Conservation (phyloP, 2,888 invertebrate species). For the Eucera pruinosa region DNA sequence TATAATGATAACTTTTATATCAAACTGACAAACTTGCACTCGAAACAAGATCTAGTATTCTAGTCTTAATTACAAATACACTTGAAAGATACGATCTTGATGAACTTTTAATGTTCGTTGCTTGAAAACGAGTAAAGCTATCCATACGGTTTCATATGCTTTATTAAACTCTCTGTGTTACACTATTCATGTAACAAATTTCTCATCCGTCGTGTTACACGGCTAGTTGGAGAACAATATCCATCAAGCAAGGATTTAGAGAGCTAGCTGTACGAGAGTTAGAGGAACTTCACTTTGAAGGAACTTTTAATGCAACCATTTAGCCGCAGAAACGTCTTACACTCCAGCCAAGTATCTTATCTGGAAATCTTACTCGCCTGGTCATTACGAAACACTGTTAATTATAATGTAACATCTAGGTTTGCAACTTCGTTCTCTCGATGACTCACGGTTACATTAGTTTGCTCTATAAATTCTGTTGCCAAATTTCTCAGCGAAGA, state of each 20-base stretch:
- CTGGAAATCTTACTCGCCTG: neutral
- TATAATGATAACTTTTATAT: no score
- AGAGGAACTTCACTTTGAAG: constrained; percentile 12
- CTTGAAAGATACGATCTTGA: no score
- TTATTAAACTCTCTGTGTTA: constrained; percentile 25
- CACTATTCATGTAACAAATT: neutral
- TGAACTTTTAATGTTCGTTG: no score
- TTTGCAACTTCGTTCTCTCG: neutral
- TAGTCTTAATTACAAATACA: no score
- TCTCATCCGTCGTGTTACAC: constrained; percentile 2
- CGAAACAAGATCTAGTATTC: no score
- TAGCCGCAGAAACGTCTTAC: constrained; percentile 23
- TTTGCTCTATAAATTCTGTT: no score
- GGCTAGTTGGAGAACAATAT: constrained; percentile 38
- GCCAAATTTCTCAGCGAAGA: no score
- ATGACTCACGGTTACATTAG: no score
- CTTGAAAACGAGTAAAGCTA: neutral
- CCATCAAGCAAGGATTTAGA: constrained; percentile 24
- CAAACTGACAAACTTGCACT: no score
- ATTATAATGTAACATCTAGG: neutral
- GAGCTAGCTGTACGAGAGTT: constrained; percentile 5
- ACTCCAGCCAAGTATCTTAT: neutral
- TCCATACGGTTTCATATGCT: neutral
- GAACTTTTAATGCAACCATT: constrained; percentile 42
- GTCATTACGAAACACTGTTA: neutral